Evolutionary conservation across 2,797 vertebrate genomes (phyloP).

Genomic region (Alcedo quadribrachys): DNA sequence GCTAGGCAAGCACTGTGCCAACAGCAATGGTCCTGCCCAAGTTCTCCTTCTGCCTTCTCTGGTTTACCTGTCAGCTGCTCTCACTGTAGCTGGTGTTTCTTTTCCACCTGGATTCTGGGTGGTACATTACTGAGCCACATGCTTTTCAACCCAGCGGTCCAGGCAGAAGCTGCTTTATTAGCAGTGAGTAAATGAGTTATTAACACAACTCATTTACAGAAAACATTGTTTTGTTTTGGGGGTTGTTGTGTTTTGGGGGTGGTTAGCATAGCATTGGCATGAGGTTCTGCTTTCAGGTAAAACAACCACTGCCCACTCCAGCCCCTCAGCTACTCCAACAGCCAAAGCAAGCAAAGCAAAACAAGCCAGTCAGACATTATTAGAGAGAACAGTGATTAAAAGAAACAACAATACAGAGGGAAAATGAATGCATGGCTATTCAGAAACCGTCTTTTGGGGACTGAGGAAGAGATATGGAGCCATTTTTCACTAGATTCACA

Average conservation of each 20-base stretch:
- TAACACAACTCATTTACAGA: background rate
- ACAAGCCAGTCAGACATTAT: conserved; percentile 56
- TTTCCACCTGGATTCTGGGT: background rate
- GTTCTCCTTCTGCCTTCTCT: background rate
- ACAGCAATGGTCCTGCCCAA: background rate
- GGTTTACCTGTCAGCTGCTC: conserved; percentile 32
- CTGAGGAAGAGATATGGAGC: conserved; percentile 72
- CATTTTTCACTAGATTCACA: conserved; percentile 79
- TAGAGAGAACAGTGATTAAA: conserved; percentile 38
- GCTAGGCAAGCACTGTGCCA: background rate
- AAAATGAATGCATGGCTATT: conserved; percentile 57
- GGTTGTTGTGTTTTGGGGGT: background rate
- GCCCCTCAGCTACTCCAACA: background rate
- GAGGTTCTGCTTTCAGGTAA: conserved; percentile 55
- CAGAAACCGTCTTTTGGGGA: conserved; percentile 64
- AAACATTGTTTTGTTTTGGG: background rate
- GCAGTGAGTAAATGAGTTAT: too few species aligned
- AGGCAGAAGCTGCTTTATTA: conserved; percentile 7
- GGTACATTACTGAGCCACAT: background rate
- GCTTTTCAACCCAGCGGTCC: conserved; percentile 26
- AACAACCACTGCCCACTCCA: conserved; percentile 42
- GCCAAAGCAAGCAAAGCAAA: conserved; percentile 49
- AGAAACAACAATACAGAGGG: conserved; percentile 46
- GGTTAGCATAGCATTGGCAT: background rate
- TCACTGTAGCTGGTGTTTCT: background rate